Conservation (phyloP, 2,888 invertebrate genomes). For the Griposia aprilina region DNA sequence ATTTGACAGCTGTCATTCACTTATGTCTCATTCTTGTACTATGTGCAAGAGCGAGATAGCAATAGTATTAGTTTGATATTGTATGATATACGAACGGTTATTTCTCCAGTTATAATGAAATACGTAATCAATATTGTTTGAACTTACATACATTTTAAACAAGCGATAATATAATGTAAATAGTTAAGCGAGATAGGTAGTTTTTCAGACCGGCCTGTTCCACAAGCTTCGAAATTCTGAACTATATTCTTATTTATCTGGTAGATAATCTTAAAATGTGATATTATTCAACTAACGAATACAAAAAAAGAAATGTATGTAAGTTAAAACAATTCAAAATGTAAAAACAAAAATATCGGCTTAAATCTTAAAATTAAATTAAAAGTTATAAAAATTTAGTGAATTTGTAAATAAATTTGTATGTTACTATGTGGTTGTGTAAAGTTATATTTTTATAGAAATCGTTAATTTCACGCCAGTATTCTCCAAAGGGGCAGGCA, state of each 20-base stretch:
- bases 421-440: constrained; percentile 18
- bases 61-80: constrained; percentile 3
- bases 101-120: constrained; percentile 21
- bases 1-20: background rate
- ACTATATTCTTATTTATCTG: background rate
- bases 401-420: constrained; percentile 64
- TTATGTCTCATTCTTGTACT: background rate
- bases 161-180: background rate
- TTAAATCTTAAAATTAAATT: constrained; percentile 58
- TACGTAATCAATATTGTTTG: constrained; percentile 25
- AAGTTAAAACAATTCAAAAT: constrained; percentile 27
- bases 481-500: background rate
- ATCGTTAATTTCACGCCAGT: too few relatives aligned
- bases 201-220: too few relatives aligned
- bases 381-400: constrained; percentile 37
- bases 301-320: constrained; percentile 14
- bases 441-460: constrained; percentile 50
- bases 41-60: background rate
- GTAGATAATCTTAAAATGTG: background rate
- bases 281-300: background rate
- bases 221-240: background rate
- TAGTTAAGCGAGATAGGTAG: background rate
- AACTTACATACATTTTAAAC: constrained; percentile 27
- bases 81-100: constrained; percentile 24
- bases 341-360: constrained; percentile 47